Evolutionary conservation across 2,888 invertebrate species (phyloP).

Genomic region (Gortyna flavago): DNA sequence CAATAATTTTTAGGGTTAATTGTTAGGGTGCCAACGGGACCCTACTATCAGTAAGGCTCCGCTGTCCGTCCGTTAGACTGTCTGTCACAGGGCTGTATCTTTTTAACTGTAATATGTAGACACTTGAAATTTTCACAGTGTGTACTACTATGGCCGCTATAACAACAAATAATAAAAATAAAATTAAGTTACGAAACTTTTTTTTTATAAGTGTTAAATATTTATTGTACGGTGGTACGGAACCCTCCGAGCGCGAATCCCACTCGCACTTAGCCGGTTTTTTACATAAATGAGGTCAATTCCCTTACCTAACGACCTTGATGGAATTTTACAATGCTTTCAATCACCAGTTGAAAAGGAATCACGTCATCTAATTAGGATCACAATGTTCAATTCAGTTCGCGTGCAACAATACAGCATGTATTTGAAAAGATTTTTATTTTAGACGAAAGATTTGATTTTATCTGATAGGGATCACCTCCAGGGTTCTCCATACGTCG

Average conservation of each 20-base stretch:
- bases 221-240: neutral
- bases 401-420: slow-evolving; percentile 33
- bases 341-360: slow-evolving; percentile 43
- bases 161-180: neutral
- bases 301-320: slow-evolving; percentile 26
- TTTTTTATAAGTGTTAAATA: neutral
- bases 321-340: slow-evolving; percentile 22
- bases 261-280: neutral
- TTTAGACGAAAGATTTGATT: neutral
- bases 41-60: too few relatives aligned
- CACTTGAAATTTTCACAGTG: neutral
- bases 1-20: neutral
- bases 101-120: neutral
- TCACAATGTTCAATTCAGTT: slow-evolving; percentile 43
- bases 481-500: neutral
- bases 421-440: neutral
- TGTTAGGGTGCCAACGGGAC: neutral
- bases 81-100: too few relatives aligned
- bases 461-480: neutral
- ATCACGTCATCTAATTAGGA: slow-evolving; percentile 56
- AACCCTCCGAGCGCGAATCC: neutral
- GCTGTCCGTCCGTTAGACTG: too few relatives aligned
- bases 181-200: too few relatives aligned
- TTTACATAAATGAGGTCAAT: slow-evolving; percentile 2
- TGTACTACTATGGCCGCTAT: neutral